Percentiles rank a stretch among this genome's conserved stretches.
These are phyloP conservation scores for Gymnopithys bicolor DNA, from an alignment of 2,797 vertebrate genomes.

Conservation along the genomic window DNA sequence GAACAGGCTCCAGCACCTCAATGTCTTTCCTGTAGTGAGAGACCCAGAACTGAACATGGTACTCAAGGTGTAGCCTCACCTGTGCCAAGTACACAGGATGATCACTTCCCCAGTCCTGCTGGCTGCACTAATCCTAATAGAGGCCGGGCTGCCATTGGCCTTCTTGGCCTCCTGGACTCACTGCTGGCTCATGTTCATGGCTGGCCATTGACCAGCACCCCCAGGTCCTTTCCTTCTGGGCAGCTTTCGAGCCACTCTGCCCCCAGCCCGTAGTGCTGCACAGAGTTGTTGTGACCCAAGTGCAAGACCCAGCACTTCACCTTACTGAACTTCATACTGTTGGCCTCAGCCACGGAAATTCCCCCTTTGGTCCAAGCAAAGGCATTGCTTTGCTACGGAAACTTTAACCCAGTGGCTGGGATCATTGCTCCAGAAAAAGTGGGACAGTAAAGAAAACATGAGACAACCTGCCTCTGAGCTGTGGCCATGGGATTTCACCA, in stretches of 20 bases:
- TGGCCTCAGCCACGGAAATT: not conserved
- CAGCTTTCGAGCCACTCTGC: not conserved
- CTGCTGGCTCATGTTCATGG: not conserved
- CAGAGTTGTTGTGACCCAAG: not conserved
- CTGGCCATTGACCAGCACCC: not conserved
- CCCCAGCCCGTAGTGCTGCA: not conserved
- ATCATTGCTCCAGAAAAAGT: not conserved
- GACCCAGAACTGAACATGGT: not conserved
- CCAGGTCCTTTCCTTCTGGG: not conserved
- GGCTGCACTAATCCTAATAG: not conserved
- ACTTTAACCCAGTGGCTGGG: not conserved
- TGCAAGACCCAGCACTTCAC: not conserved
- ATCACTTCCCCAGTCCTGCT: not conserved
- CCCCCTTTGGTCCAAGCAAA: not conserved
- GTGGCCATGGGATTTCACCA: not conserved
- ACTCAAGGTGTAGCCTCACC: not conserved
- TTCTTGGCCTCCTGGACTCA: not conserved
- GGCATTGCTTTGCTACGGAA: not conserved
- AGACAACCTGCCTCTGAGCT: not conserved
- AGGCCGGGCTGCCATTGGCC: not conserved
- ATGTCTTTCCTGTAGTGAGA: not conserved
- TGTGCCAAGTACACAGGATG: not conserved
- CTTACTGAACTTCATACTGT: not conserved
- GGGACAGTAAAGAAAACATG: not conserved
- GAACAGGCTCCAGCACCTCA: not conserved